These are phyloP conservation scores for Phymanthus crucifer DNA, from an alignment of 92 coral and sea anemone genomes.

Conservation along the genomic window DNA sequence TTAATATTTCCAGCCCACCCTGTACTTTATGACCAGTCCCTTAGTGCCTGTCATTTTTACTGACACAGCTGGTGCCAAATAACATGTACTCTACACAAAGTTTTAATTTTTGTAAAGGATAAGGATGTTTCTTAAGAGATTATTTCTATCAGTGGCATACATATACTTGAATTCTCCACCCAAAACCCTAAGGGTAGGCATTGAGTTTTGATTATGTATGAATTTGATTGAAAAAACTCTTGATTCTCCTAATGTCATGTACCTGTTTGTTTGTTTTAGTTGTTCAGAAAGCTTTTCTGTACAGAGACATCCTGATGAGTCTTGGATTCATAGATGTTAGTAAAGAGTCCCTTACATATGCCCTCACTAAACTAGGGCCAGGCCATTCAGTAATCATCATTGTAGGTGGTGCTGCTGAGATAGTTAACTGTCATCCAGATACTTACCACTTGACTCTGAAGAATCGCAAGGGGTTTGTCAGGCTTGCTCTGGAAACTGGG, in stretches of 20 bases:
- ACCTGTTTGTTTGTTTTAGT: slow-evolving; percentile 38
- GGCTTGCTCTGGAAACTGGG: slow-evolving; percentile 85
- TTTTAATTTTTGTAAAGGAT: too few relatives aligned
- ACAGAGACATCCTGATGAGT: slow-evolving; percentile 82
- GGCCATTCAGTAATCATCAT: slow-evolving; percentile 75
- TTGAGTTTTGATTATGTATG: background rate
- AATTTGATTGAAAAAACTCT: background rate
- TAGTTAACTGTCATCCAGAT: slow-evolving; percentile 57
- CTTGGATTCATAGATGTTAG: slow-evolving; percentile 81
- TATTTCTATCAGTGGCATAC: too few relatives aligned
- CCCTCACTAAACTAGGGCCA: slow-evolving; percentile 73
- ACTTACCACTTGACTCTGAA: slow-evolving; percentile 63
- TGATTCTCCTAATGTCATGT: background rate
- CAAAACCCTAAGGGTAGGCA: too few relatives aligned
- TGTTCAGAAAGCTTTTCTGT: slow-evolving; percentile 56
- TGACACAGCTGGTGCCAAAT: too few relatives aligned
- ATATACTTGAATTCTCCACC: too few relatives aligned
- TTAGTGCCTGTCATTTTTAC: too few relatives aligned
- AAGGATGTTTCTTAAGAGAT: too few relatives aligned
- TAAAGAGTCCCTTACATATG: slow-evolving; percentile 64
- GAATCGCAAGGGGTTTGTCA: slow-evolving; percentile 78
- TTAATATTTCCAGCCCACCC: too few relatives aligned
- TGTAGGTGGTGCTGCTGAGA: slow-evolving; percentile 82
- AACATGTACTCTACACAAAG: too few relatives aligned
- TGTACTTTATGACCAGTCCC: too few relatives aligned